Evolutionary conservation across 1,140 invertebrate species (phyloP), one percentile per base, ranked within the genome.

Genomic region (Harpegnathos saltator): DNA sequence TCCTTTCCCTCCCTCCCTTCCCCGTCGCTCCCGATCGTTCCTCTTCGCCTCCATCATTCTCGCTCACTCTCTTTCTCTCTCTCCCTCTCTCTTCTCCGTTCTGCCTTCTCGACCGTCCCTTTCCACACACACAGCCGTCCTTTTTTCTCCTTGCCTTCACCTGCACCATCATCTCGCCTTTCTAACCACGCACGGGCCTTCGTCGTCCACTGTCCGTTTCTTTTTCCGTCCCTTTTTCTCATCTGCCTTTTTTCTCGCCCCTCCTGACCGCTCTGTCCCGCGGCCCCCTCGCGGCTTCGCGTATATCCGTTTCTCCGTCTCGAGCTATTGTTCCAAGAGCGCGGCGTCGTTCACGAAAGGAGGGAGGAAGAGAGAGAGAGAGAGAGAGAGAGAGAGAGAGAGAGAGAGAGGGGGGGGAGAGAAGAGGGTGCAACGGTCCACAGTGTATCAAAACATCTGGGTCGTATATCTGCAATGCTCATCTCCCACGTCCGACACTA

Each of bases 381-480:
- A n/a, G n/a, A n/a, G n/a, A n/a, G n/a, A n/a, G n/a, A n/a, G n/a
- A n/a, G n/a, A n/a, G n/a, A n/a, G n/a, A n/a, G n/a, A n/a, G n/a
- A n/a, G n/a, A n/a, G n/a, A n/a, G n/a, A n/a, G n/a, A n/a, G n/a
- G n/a, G n/a, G n/a, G n/a, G n/a, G n/a, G n/a, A n/a, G n/a, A n/a
- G n/a, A n/a, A n/a, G n/a, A n/a, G n/a, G n/a, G n/a, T n/a, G 7
- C 52, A 66, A 17, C 74, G 38, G n/a, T 54, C 29, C 74, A 26
- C 33, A 9, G n/a, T 59, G 69, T 85, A 85, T 85, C 83, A 74
- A 74, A 87, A 87, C 86, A 87, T 87, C 86, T 87, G 81, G 81
- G 56, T 84, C 69, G 63, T 74, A 50, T 84, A 87, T 87, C 81
- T 80, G 17, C 50, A 33, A 24, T 38, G 81, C 50, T 82, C 54